Conservation (phyloP, 2,113 vertebrate genomes). For the Urocynchramus pylzowi region DNA sequence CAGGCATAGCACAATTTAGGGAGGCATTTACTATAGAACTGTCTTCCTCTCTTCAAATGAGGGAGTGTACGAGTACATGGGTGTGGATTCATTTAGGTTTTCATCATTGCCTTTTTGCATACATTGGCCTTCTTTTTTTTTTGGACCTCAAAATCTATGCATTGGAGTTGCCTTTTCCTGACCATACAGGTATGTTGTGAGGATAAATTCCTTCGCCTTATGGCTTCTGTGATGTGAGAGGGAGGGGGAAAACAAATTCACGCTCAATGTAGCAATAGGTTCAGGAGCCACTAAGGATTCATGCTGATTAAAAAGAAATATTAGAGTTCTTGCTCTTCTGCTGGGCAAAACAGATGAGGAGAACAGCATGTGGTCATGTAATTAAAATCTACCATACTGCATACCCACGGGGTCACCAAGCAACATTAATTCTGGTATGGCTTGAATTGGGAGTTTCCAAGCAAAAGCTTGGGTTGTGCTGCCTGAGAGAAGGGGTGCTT, state of each 20-base stretch:
- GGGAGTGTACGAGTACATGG: background rate
- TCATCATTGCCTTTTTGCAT: background rate
- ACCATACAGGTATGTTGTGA: background rate
- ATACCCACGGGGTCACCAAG: background rate
- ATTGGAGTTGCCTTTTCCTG: background rate
- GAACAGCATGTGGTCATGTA: conserved; percentile 26
- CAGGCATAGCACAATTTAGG: background rate
- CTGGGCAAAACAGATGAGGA: conserved; percentile 25
- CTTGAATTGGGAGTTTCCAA: background rate
- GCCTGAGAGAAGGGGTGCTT: background rate
- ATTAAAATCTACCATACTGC: conserved; percentile 19
- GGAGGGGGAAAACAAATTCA: rapidly evolving
- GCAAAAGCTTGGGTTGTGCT: background rate
- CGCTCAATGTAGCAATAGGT: background rate
- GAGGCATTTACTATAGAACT: background rate
- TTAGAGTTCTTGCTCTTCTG: background rate
- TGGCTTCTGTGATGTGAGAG: background rate
- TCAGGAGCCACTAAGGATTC: background rate
- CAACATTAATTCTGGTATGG: background rate
- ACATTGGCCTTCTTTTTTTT: background rate
- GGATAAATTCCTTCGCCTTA: background rate
- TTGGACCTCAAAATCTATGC: background rate
- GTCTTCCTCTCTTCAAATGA: background rate
- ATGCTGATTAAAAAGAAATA: conserved; percentile 19
- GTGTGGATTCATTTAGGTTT: background rate